Evolutionary conservation across 2,888 invertebrate genomes (phyloP), one percentile per base, ranked within the genome.

Genomic region (Crepidodera aurea): DNA sequence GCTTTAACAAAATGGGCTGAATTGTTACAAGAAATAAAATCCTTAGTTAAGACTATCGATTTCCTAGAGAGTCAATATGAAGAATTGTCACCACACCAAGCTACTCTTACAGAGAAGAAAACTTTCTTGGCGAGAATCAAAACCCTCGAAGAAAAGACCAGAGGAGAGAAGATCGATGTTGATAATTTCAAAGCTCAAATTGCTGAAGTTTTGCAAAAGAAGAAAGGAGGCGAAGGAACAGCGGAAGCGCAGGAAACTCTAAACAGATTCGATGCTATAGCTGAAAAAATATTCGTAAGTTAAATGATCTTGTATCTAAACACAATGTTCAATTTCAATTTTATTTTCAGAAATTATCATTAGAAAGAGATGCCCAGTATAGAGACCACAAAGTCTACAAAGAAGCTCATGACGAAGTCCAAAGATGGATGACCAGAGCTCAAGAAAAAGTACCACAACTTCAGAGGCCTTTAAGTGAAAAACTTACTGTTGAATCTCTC

Each of bases 1-100:
- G 92, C 93, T 0, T 91, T 96, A 12, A 92, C 93, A 19, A 92
- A 93, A 82, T 96, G 95, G 95, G 90, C 94, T 60, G 94, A 93
- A 46, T 90, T 95, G 75, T 82, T 94, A 51, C 94, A 95, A 78
- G 93, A 95, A 79, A 92, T 94, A 62, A 92, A 93, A 75, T 87
- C 90, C 48, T 86, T 95, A 15, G 90, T 90, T 70, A 94, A 93
- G 78, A 91, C 90, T 27, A 90, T 94, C 19, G 88, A 88, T 54
- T 90, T 90, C 83, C 84, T 95, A 75, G 90, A 93, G 75, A 83
- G 82, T n/a, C 87, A 89, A 70, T 79, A 93, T 1, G 84, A 86
- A 54, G 94, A 94, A 74, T 83, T 93, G 18, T 83, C 87, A 5
- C 90, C 90, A 50, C 89, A 86, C 75, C 92, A 93, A 81, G 85